These are phyloP conservation scores for Tupiocoris notatus DNA, from an alignment of 2,888 invertebrate species.

Conservation along the genomic window DNA sequence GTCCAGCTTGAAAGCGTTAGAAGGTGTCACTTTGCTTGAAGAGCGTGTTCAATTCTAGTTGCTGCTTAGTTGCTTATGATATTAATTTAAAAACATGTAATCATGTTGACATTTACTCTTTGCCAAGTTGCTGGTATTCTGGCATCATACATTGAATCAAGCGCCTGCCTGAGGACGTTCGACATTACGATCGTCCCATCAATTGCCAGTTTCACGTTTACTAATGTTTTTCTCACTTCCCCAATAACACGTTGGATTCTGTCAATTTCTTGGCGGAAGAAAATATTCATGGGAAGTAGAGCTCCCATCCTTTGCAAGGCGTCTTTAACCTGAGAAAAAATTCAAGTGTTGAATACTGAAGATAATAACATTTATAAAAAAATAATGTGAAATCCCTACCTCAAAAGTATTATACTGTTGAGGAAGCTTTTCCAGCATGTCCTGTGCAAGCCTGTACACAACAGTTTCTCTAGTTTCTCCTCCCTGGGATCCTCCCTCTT, in stretches of 20 bases:
- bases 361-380: background rate
- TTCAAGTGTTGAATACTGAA: background rate
- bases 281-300: conserved; percentile 93
- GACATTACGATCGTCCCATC: conserved; percentile 98
- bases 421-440: conserved; percentile 86
- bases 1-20: too few species aligned
- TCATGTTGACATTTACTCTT: too few species aligned
- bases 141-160: conserved; percentile 96
- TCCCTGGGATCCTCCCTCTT: conserved; percentile 86
- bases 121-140: conserved; percentile 89
- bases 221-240: conserved; percentile 67
- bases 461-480: conserved; percentile 91
- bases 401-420: conserved; percentile 84
- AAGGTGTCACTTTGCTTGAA: too few species aligned
- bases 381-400: conserved; percentile 52
- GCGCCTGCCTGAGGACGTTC: conserved; percentile 77
- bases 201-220: conserved; percentile 89
- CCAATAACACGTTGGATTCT: conserved; percentile 85
- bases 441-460: conserved; percentile 87
- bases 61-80: too few species aligned
- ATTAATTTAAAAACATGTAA: too few species aligned
- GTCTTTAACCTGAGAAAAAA: conserved; percentile 64
- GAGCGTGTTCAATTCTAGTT: too few species aligned
- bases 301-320: conserved; percentile 88
- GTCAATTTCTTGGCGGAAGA: conserved; percentile 71